A percentile compares a stretch with the other conserved stretches of the same genome.
These are phyloP conservation scores for Eurytoma adleriae DNA, from an alignment of 2,888 invertebrate genomes.

Conservation along the genomic window DNA sequence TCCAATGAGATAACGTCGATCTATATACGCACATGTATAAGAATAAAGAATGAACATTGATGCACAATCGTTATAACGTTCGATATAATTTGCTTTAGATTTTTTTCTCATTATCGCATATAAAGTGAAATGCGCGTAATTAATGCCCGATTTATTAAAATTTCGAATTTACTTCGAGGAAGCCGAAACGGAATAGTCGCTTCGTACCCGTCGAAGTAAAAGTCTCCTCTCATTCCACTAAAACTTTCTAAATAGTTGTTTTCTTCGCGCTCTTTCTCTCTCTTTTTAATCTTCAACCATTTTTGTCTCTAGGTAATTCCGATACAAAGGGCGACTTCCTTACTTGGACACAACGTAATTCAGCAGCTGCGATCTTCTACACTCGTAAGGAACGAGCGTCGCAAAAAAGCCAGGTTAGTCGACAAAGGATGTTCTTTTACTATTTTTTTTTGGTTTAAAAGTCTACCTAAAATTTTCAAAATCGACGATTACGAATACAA, in stretches of 20 bases:
- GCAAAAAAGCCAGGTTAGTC: conserved; percentile 10
- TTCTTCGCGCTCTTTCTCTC: too few species aligned
- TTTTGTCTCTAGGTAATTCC: too few species aligned
- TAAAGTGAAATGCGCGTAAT: background rate
- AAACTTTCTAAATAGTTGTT: background rate
- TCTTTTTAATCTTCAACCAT: too few species aligned
- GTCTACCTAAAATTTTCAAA: too few species aligned
- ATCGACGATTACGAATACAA: too few species aligned
- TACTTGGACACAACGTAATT: too few species aligned
- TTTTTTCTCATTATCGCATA: background rate
- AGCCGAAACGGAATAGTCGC: background rate
- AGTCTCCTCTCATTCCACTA: background rate
- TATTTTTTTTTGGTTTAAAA: too few species aligned
- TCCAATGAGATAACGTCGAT: conserved; percentile 32
- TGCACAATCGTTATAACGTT: conserved; percentile 19
- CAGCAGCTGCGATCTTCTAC: too few species aligned
- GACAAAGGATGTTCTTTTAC: too few species aligned
- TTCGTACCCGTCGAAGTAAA: conserved; percentile 5
- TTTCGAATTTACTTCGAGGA: background rate
- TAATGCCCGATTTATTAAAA: conserved; percentile 15
- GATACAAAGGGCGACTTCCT: too few species aligned
- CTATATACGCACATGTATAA: conserved; percentile 31
- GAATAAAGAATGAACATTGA: conserved; percentile 40
- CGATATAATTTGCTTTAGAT: background rate
- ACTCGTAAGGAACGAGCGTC: background rate